Percentiles rank a stretch among this genome's conserved stretches.
phyloP scores from a whole-genome alignment of 2,797 vertebrate species.

The Knipowitschia caucasica region DNA sequence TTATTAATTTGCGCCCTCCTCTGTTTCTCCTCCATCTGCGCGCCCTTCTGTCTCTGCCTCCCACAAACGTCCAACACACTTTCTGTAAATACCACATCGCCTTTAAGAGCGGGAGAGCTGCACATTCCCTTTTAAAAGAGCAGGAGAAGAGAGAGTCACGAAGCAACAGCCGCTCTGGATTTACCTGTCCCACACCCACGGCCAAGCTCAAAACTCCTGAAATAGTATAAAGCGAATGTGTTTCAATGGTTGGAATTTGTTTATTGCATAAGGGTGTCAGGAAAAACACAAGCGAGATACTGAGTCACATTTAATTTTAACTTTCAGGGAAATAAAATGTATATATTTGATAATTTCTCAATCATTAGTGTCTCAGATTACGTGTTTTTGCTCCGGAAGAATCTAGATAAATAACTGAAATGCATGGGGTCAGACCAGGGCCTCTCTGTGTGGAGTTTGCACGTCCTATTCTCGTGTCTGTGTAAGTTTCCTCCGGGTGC shows the following conservation, averaged over 20 bases:
- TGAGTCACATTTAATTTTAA: slow-evolving; percentile 1
- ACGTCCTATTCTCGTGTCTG: no score
- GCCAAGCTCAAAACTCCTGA: neutral
- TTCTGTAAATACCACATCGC: slow-evolving; percentile 47
- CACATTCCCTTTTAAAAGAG: slow-evolving; percentile 12
- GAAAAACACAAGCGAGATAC: no score
- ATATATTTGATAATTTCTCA: neutral
- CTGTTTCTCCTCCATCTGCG: slow-evolving; percentile 58
- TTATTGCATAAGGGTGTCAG: neutral
- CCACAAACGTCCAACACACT: slow-evolving; percentile 62
- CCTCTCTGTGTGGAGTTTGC: no score
- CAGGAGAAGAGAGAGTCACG: slow-evolving; percentile 48
- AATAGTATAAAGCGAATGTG: neutral
- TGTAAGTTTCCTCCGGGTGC: no score
- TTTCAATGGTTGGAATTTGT: neutral
- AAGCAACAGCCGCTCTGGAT: slow-evolving; percentile 24
- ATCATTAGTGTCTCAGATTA: no score
- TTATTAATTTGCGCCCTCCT: slow-evolving; percentile 45
- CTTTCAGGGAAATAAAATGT: neutral
- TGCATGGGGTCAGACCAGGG: no score
- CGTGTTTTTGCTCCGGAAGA: no score
- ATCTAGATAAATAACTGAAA: no score
- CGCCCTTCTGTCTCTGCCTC: slow-evolving; percentile 59
- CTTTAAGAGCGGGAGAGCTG: slow-evolving; percentile 15
- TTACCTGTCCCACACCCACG: slow-evolving; percentile 16